Percentiles rank a stretch among this genome's conserved stretches.
Conservation (phyloP, 1,140 invertebrate species). For the Ceratosolen fusciceps region DNA sequence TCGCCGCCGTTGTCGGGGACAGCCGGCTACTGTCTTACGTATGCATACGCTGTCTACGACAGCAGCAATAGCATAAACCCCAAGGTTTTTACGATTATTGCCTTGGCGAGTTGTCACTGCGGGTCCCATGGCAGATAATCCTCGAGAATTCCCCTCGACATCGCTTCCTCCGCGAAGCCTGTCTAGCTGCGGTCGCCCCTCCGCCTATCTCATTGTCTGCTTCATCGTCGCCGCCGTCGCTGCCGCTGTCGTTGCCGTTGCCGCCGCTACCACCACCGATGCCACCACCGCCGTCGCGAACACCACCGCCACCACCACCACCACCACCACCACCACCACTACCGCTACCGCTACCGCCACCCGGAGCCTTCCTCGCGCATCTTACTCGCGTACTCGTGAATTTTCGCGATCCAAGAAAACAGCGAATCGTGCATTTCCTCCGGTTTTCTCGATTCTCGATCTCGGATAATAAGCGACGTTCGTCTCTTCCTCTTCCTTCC, state of each 20-base stretch:
- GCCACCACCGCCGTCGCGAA: too few species aligned
- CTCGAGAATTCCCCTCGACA: neutral
- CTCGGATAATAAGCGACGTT: conserved; percentile 68
- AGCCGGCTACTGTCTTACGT: conserved; percentile 39
- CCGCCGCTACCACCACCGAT: too few species aligned
- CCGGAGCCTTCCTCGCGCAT: too few species aligned
- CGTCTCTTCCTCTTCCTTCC: conserved; percentile 47
- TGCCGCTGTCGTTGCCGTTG: too few species aligned
- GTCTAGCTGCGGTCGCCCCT: too few species aligned
- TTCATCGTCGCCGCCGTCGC: neutral
- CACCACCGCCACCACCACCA: too few species aligned
- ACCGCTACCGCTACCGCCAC: too few species aligned
- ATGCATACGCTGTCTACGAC: conserved; percentile 6
- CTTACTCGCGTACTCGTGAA: too few species aligned
- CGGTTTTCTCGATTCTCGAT: conserved; percentile 50
- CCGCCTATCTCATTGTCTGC: too few species aligned
- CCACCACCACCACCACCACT: too few species aligned
- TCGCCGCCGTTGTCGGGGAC: neutral
- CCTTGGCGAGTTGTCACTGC: conserved; percentile 59
- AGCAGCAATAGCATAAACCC: conserved; percentile 55
- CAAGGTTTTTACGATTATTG: conserved; percentile 62
- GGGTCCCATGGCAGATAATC: conserved; percentile 1
- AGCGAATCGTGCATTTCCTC: neutral
- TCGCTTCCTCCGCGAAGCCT: neutral
- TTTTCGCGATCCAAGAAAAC: too few species aligned